These are phyloP conservation scores for Drosophila erecta DNA, from an alignment of 1,140 invertebrate genomes.

Conservation along the genomic window DNA sequence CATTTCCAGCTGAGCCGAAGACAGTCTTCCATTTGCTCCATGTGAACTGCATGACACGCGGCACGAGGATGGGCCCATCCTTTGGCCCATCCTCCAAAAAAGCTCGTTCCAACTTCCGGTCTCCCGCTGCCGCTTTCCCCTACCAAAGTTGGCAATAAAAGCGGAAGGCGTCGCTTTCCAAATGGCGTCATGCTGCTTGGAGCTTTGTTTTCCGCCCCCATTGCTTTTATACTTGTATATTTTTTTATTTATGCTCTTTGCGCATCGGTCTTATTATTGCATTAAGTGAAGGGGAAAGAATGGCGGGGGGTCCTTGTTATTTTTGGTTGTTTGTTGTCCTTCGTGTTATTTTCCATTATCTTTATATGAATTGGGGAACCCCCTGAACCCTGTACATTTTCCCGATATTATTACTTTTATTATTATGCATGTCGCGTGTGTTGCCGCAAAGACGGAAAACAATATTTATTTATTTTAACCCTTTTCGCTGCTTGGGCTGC, in stretches of 20 bases:
- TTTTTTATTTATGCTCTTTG: slow-evolving; percentile 51
- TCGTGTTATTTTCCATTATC: slow-evolving; percentile 59
- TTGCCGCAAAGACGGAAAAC: slow-evolving; percentile 44
- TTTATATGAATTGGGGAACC: slow-evolving; percentile 55
- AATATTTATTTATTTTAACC: slow-evolving; percentile 66
- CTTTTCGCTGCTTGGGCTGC: slow-evolving; percentile 24
- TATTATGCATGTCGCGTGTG: slow-evolving; percentile 73
- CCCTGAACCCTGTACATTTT: slow-evolving; percentile 1
- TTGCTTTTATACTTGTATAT: slow-evolving; percentile 9
- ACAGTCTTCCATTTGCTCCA: slow-evolving; percentile 27
- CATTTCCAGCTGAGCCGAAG: slow-evolving; percentile 19
- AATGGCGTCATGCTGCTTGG: slow-evolving; percentile 69
- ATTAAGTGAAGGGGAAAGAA: slow-evolving; percentile 38
- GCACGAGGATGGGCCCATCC: background rate
- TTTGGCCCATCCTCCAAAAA: background rate
- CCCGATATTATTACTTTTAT: slow-evolving; percentile 49
- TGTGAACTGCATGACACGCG: slow-evolving; percentile 25
- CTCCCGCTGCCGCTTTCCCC: slow-evolving; percentile 5
- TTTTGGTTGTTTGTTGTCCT: slow-evolving; percentile 40
- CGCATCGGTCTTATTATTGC: slow-evolving; percentile 57
- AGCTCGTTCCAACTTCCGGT: slow-evolving; percentile 33
- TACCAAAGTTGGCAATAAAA: slow-evolving; percentile 44
- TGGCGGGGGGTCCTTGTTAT: slow-evolving; percentile 8
- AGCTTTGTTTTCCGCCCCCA: slow-evolving; percentile 36
- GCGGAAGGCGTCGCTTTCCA: slow-evolving; percentile 65